Evolutionary conservation across 2,113 vertebrate species (phyloP), one percentile per base, ranked within the genome.

Genomic region (Tor tambroides): DNA sequence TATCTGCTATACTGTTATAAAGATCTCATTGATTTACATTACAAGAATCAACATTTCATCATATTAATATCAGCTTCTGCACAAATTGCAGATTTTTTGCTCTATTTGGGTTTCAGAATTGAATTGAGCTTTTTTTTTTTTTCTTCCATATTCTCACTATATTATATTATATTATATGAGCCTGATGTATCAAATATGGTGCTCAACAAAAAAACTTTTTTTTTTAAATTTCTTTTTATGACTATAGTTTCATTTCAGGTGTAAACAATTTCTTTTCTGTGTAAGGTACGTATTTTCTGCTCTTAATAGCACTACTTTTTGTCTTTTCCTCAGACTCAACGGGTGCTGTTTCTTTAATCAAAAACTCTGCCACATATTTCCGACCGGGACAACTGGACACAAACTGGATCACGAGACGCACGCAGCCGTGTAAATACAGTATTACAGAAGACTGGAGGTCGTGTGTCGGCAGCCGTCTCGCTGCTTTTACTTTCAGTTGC

Each of bases 401-500:
- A 75, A 5, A 56, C 69, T 56, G 67, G 75, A 76, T 12, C 30
- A 11, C 1, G 56, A 38, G 38, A 87, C 65, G 49, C 83, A 38
- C 30, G 10, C 69, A 2, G 32, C 75, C 71, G 76, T 76, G 72
- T 54, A 61, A 61, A 84, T 46, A 28, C 63, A 72, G 67, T 38
- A 74, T 32, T 54, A 43, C 83, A 78, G 54, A 49, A 71, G 51
- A 59, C 80, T 54, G 56, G 51, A 69, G 35, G 46, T 81, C 5
- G 11, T 15, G 43, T 61, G 32, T 38, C 12, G 11, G 30, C 71
- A 83, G 43, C 38, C 71, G 77, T 86, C 54, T 86, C 84, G 81
- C 80, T 72, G 78, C 80, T 78, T 81, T 28, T 14, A 43, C 23
- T 46, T 49, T 46, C 81, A 86, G 69, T 88, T 80, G 71, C 86